Percentiles rank a stretch among this genome's conserved stretches.
Evolutionary conservation across 2,888 invertebrate species (phyloP).

Genomic region (Theretra japonica): DNA sequence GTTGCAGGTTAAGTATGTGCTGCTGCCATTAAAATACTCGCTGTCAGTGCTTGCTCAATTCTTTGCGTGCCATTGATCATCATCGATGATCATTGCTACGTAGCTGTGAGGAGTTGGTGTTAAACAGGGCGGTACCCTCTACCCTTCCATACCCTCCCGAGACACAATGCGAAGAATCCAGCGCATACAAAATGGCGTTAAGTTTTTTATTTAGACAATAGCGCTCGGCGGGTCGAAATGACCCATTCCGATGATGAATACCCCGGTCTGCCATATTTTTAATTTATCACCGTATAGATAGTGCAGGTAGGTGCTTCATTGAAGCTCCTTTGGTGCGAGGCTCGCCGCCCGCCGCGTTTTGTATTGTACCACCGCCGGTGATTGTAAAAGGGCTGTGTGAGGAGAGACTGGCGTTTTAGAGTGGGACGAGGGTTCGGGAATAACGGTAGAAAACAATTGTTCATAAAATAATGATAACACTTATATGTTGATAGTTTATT

Average conservation of each 20-base stretch:
- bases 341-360: constrained; percentile 67
- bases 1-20: too few species aligned
- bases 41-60: too few species aligned
- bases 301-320: constrained; percentile 81
- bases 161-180: too few species aligned
- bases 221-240: constrained; percentile 53
- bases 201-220: constrained; percentile 59
- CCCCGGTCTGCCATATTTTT: constrained; percentile 78
- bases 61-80: too few species aligned
- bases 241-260: constrained; percentile 79
- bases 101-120: too few species aligned
- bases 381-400: constrained; percentile 40
- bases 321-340: constrained; percentile 59
- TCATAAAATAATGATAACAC: too few species aligned
- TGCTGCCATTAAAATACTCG: too few species aligned
- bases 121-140: too few species aligned
- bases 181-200: constrained; percentile 47
- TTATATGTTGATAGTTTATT: too few species aligned
- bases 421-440: not conserved
- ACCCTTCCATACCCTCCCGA: too few species aligned
- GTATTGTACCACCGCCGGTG: constrained; percentile 57
- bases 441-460: too few species aligned
- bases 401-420: constrained; percentile 37
- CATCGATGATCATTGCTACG: too few species aligned
- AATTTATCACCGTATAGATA: constrained; percentile 81